Evolutionary conservation across 1,140 invertebrate species (phyloP).

Genomic region (Ceratoteleas bidentatus): DNA sequence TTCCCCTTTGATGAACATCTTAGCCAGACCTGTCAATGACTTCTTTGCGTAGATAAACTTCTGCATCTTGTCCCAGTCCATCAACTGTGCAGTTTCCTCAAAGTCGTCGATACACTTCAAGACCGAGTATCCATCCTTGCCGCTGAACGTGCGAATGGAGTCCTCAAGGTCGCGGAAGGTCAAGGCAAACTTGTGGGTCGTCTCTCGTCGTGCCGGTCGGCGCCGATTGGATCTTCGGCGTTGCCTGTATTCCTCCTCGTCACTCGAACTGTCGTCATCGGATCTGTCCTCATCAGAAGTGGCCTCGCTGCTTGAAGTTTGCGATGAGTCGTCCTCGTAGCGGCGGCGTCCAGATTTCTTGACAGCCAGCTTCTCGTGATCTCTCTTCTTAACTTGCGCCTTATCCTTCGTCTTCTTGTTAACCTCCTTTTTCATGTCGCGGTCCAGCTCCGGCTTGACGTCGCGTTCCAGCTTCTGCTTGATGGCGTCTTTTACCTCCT

Average conservation of each 20-base stretch:
- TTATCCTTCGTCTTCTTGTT: background rate
- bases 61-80: conserved; percentile 9
- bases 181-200: conserved; percentile 19
- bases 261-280: too few species aligned
- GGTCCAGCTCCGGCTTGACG: background rate
- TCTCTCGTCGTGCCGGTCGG: conserved; percentile 1
- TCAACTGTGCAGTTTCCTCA: conserved; percentile 53
- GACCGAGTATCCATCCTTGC: conserved; percentile 39
- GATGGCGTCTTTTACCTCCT: background rate
- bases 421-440: background rate
- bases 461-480: background rate
- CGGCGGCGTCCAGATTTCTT: background rate
- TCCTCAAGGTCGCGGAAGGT: conserved; percentile 63
- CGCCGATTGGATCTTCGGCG: too few species aligned
- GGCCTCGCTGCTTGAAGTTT: background rate
- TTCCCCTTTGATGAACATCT: conserved; percentile 27
- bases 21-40: conserved; percentile 10
- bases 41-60: conserved; percentile 24
- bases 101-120: conserved; percentile 64
- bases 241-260: too few species aligned
- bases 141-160: conserved; percentile 55
- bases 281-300: too few species aligned
- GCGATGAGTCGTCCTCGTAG: background rate
- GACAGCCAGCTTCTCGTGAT: background rate
- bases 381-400: background rate